Evolutionary conservation across 2,888 invertebrate species (phyloP), one percentile per base, ranked within the genome.

Genomic region (Flexamia atlantica): DNA sequence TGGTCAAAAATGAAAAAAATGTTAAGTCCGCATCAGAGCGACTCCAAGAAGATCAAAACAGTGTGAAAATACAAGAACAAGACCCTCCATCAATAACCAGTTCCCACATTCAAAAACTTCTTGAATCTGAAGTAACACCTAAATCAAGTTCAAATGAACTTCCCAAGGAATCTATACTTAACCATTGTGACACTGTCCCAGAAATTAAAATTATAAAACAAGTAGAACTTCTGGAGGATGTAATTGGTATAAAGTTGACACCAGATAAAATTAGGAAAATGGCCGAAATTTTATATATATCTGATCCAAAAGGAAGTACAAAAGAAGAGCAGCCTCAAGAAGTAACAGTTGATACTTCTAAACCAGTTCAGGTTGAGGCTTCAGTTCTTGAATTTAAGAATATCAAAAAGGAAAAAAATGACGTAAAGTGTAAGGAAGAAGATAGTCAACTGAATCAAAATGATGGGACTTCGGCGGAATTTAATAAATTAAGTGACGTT

Each of bases 181-280:
- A 9, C 36, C 36, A 4, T 40, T 25, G 70, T 42, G 30, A 30
- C 30, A 64, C 9, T 28, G 30, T 10, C 2, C 28, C 64, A 28
- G 64, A 64, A 12, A 64, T 64, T 14, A 28, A 32, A 74, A 14
- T 74, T 9, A 46, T 74, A 7, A 74, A 74, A 23, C 74, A 74
- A 36, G 46, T 64, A 20, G 64, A 64, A 64, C 64, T 64, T 64
- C 14, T 64, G 10, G 36, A 70, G 40, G 40, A 36, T 70, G 70
- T 70, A 7, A 36, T 70, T 20, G 70, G 70, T 9, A 40, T 32
- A 3, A 70, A 70, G 20, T n/a, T 70, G 40, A 70, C 70, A 32
- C 70, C 32, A 23, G 70, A 70, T 40, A 70, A 70, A 70, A 70
- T 70, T n/a, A n/a, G 32, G 17, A 70, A 70, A 36, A 30, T 70